These are phyloP conservation scores for Sclerurus mexicanus DNA, from an alignment of 2,113 vertebrate species.

Conservation along the genomic window DNA sequence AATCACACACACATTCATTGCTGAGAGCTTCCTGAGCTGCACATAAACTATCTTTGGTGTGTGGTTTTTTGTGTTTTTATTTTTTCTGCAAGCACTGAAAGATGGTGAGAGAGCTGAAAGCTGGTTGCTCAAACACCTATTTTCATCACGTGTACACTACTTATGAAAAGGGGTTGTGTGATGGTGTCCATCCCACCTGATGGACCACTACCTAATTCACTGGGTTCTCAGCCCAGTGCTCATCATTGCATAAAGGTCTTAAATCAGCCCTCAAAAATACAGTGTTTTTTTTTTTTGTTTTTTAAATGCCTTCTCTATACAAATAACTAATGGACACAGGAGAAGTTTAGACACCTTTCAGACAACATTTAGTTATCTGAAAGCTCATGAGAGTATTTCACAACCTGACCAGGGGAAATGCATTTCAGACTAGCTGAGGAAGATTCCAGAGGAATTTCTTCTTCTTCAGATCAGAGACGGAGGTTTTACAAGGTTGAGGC, in stretches of 20 bases:
- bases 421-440: background rate
- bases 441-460: background rate
- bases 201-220: background rate
- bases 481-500: background rate
- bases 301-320: too few species aligned
- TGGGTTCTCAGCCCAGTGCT: too few species aligned
- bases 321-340: background rate
- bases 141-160: background rate
- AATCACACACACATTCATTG: constrained; percentile 45
- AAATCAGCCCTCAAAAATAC: too few species aligned
- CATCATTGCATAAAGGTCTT: too few species aligned
- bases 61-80: background rate
- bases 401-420: background rate
- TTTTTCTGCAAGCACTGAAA: background rate
- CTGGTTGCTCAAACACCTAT: background rate
- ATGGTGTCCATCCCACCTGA: background rate
- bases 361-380: background rate
- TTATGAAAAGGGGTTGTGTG: background rate
- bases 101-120: background rate
- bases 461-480: background rate
- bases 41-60: background rate
- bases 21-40: constrained; percentile 15
- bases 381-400: background rate
- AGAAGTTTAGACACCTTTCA: background rate
- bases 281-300: too few species aligned